Percentiles rank a stretch among this genome's conserved stretches.
Evolutionary conservation across 2,113 vertebrate species (phyloP).

Genomic region (Toxotes chatareus): DNA sequence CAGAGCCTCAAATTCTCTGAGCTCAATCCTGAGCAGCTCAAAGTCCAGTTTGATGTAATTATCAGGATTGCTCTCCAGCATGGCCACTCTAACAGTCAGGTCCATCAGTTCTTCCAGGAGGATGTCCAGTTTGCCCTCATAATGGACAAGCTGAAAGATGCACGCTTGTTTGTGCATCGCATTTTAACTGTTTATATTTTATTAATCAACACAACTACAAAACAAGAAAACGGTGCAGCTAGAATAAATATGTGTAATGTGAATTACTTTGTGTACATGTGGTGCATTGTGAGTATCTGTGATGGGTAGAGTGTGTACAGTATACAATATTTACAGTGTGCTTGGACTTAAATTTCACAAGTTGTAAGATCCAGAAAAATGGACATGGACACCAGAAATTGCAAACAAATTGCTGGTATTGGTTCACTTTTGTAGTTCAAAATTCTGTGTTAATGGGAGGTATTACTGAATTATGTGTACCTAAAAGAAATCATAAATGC

Average conservation of each 20-base stretch:
- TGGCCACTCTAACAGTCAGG: constrained; percentile 50
- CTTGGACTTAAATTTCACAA: neutral
- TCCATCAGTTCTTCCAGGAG: constrained; percentile 56
- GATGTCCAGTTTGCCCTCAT: constrained; percentile 46
- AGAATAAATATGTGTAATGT: too few species aligned
- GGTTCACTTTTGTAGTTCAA: too few species aligned
- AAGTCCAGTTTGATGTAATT: constrained; percentile 80
- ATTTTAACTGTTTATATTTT: too few species aligned
- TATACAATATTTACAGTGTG: neutral
- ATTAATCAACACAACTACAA: too few species aligned
- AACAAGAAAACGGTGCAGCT: too few species aligned
- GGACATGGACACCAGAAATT: too few species aligned
- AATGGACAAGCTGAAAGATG: constrained; percentile 45
- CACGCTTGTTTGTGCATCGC: too few species aligned
- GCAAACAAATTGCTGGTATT: too few species aligned
- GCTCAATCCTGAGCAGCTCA: constrained; percentile 76
- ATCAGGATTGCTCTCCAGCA: constrained; percentile 65
- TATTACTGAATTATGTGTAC: too few species aligned
- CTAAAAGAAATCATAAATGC: too few species aligned
- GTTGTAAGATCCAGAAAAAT: neutral
- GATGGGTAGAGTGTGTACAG: neutral
- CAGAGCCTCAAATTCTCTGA: constrained; percentile 72
- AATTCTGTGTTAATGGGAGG: too few species aligned
- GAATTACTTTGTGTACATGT: too few species aligned
- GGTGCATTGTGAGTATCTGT: neutral